A percentile compares a stretch with the other conserved stretches of the same genome.
These are phyloP conservation scores for Bujurquina vittata DNA, from an alignment of 2,113 vertebrate genomes.

Conservation along the genomic window DNA sequence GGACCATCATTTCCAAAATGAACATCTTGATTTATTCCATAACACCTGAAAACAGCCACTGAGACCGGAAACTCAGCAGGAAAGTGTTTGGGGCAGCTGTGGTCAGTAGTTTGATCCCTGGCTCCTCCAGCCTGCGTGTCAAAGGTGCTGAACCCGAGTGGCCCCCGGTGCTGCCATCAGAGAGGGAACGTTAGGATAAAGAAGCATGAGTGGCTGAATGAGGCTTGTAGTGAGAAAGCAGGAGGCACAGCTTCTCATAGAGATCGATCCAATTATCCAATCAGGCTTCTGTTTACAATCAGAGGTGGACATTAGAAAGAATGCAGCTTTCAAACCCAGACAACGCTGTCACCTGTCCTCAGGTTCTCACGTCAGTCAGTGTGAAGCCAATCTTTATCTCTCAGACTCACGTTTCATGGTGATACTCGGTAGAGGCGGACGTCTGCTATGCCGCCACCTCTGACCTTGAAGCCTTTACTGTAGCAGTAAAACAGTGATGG, in stretches of 20 bases:
- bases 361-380: background rate
- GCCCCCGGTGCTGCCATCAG: too few relatives aligned
- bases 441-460: background rate
- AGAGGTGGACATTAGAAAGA: background rate
- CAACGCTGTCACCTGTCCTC: background rate
- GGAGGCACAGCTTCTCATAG: too few relatives aligned
- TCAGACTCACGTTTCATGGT: background rate
- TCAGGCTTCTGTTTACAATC: too few relatives aligned
- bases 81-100: background rate
- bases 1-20: background rate
- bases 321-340: background rate
- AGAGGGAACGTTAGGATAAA: too few relatives aligned
- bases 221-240: too few relatives aligned
- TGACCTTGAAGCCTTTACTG: conserved; percentile 16
- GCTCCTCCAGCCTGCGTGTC: too few relatives aligned
- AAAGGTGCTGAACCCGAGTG: too few relatives aligned
- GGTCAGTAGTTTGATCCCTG: too few relatives aligned
- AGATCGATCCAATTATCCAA: too few relatives aligned
- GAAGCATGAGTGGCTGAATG: too few relatives aligned
- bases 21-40: background rate
- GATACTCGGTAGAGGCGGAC: background rate
- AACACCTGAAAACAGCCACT: background rate
- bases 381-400: background rate
- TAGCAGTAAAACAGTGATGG: conserved; percentile 27
- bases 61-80: background rate